phyloP scores from a whole-genome alignment of 2,888 invertebrate species.

The Himalopsyche anomala region DNA sequence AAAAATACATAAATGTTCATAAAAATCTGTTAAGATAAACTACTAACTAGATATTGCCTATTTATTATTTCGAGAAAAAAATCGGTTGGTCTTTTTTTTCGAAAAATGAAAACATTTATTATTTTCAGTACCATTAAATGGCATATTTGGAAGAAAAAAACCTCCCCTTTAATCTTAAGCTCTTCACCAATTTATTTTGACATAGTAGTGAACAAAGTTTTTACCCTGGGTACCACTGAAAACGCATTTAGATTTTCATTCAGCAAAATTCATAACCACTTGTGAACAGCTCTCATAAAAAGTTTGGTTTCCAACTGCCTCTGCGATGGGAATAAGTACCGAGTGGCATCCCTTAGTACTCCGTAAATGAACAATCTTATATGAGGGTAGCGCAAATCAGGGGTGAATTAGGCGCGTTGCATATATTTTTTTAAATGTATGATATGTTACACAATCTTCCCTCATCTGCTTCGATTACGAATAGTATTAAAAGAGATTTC shows the following conservation, averaged over 20 bases:
- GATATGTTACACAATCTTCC: too few species aligned
- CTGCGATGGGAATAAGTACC: conserved; percentile 37
- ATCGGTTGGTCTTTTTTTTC: too few species aligned
- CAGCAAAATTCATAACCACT: conserved; percentile 55
- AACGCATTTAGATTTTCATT: conserved; percentile 46
- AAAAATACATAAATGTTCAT: too few species aligned
- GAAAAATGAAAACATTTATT: not conserved
- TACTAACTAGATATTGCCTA: too few species aligned
- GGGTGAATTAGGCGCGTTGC: not conserved
- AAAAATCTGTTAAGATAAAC: too few species aligned
- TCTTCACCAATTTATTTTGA: conserved; percentile 22
- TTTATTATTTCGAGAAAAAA: too few species aligned
- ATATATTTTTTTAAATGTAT: too few species aligned
- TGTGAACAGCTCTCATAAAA: conserved; percentile 50
- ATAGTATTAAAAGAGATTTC: too few species aligned
- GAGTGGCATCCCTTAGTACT: conserved; percentile 42
- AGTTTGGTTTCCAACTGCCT: conserved; percentile 52
- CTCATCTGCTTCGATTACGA: too few species aligned
- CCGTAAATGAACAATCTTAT: conserved; percentile 43
- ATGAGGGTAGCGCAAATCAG: conserved; percentile 36
- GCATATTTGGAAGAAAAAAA: not conserved
- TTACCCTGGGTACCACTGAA: conserved; percentile 6
- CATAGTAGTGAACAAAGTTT: conserved; percentile 5
- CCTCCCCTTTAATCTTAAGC: not conserved
- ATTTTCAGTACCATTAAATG: not conserved